Evolutionary conservation across 2,888 invertebrate species (phyloP).

Genomic region (Clusia tigrina): DNA sequence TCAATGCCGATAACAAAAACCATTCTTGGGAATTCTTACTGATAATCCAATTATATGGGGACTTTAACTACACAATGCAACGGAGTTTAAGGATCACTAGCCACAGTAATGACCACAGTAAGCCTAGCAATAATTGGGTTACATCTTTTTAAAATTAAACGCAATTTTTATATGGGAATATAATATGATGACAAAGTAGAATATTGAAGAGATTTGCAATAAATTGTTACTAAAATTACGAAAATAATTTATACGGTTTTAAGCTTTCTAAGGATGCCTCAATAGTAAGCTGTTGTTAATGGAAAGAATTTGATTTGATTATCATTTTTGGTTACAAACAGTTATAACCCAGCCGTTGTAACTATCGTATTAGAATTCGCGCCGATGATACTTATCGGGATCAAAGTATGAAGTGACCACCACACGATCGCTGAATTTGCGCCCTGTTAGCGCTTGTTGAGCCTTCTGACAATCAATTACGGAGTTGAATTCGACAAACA

Average conservation of each 20-base stretch:
- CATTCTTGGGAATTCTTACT: no score
- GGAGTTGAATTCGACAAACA: constrained; percentile 97
- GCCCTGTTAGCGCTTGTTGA: constrained; percentile 95
- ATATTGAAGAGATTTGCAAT: no score
- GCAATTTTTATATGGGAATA: not conserved
- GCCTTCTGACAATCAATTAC: constrained; percentile 97
- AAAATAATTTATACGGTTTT: not conserved
- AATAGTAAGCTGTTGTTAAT: no score
- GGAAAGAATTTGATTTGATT: no score
- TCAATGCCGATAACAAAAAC: no score
- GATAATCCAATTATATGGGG: no score
- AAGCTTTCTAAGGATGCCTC: no score
- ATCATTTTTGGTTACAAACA: no score
- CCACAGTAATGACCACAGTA: not conserved
- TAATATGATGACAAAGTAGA: not conserved
- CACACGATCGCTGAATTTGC: constrained; percentile 97
- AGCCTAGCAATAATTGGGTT: not conserved
- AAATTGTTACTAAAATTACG: not conserved
- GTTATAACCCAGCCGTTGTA: not conserved
- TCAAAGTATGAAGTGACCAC: constrained; percentile 99
- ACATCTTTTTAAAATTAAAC: not conserved
- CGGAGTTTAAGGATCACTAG: not conserved
- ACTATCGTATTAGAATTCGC: constrained; percentile 80
- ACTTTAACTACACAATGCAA: no score
- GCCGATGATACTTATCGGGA: constrained; percentile 96